phyloP scores from a whole-genome alignment of 92 coral and sea anemone species.

The Porites cylindrica region DNA sequence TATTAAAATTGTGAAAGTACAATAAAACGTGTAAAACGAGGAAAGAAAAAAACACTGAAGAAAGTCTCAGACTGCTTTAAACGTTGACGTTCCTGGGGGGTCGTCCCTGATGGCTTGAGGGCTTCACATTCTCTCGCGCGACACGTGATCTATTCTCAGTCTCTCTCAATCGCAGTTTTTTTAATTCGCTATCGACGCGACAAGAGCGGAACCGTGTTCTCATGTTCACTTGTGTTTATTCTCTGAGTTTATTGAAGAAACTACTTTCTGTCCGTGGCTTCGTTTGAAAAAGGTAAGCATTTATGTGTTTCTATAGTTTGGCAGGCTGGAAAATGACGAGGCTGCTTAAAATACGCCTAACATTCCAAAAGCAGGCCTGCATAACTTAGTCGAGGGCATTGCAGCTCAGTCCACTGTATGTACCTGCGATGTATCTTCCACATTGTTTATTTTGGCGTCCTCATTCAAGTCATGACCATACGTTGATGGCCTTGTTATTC shows the following conservation, averaged over 20 bases:
- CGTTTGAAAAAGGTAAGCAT: slow-evolving; percentile 16
- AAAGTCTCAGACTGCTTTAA: no score
- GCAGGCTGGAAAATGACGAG: neutral
- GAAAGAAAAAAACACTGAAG: no score
- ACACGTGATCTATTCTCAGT: slow-evolving; percentile 37
- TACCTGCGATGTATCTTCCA: neutral
- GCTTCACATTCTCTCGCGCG: no score
- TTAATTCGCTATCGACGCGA: neutral
- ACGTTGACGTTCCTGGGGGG: no score
- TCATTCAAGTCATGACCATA: neutral
- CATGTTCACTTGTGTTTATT: slow-evolving; percentile 22
- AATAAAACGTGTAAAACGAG: no score
- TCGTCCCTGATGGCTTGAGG: no score
- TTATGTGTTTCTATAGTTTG: neutral
- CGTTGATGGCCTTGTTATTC: neutral
- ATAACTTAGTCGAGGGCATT: neutral
- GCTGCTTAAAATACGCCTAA: no score
- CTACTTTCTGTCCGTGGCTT: neutral
- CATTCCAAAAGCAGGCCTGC: no score
- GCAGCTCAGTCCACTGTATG: neutral
- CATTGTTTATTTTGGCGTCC: neutral
- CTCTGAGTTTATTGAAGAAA: neutral
- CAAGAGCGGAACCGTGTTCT: neutral
- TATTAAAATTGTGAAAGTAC: no score
- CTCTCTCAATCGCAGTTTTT: slow-evolving; percentile 12